Evolutionary conservation across 1,140 invertebrate species (phyloP).

Genomic region (Mizuhopecten yessoensis): DNA sequence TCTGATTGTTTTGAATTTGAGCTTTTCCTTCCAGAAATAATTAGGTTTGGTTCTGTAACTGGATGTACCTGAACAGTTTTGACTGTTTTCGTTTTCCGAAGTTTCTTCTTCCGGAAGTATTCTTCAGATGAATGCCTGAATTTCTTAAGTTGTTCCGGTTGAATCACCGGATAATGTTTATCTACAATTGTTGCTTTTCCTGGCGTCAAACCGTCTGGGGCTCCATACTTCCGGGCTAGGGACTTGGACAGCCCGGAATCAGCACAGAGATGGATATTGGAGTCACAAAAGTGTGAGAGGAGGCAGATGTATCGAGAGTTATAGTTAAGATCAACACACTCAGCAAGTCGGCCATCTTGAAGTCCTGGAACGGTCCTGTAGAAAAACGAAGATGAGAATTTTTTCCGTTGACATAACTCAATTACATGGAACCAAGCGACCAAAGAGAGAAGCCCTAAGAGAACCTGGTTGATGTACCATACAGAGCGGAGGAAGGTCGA

Average conservation of each 20-base stretch:
- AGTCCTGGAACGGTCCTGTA: conserved; percentile 52
- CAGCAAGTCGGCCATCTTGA: conserved; percentile 57
- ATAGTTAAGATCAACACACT: conserved; percentile 52
- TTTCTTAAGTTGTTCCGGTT: conserved; percentile 57
- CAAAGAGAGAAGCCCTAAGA: conserved; percentile 44
- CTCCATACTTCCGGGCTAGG: conserved; percentile 56
- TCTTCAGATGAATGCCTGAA: conserved; percentile 52
- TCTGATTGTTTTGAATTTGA: neutral
- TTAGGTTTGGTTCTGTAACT: neutral
- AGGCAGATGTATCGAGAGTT: conserved; percentile 46
- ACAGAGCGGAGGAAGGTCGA: conserved; percentile 58
- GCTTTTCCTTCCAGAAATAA: conserved; percentile 7
- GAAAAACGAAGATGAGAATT: conserved; percentile 48
- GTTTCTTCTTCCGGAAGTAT: conserved; percentile 7
- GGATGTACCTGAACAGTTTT: conserved; percentile 43
- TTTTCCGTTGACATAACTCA: conserved; percentile 28
- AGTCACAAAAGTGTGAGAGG: conserved; percentile 56
- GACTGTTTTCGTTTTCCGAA: neutral
- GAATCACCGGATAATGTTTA: conserved; percentile 60
- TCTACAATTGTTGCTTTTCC: conserved; percentile 56
- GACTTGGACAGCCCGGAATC: conserved; percentile 55
- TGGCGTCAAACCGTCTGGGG: conserved; percentile 51
- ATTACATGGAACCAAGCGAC: conserved; percentile 44
- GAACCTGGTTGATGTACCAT: conserved; percentile 60
- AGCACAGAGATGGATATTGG: conserved; percentile 51